These are phyloP conservation scores for Dryobotodes eremita DNA, from an alignment of 2,888 invertebrate species.

Conservation along the genomic window DNA sequence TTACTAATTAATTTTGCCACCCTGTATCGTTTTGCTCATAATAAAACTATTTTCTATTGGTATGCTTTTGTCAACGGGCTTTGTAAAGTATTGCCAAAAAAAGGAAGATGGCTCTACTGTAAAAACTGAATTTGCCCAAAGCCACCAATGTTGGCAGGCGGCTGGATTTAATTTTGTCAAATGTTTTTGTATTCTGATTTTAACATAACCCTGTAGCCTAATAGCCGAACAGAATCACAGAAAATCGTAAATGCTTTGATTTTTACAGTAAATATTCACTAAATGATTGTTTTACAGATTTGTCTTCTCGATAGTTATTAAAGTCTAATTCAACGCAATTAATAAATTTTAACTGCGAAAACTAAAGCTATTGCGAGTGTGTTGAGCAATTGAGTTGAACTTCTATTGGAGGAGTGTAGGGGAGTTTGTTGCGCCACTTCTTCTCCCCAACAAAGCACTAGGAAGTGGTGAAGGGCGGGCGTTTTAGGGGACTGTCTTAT, in stretches of 20 bases:
- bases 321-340: neutral
- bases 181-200: neutral
- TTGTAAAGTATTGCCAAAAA: constrained; percentile 5
- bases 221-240: neutral
- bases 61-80: neutral
- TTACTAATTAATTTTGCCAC: too few relatives aligned
- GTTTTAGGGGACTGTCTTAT: too few relatives aligned
- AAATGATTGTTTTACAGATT: neutral
- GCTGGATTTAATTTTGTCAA: neutral
- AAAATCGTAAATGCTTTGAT: constrained; percentile 17
- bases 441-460: too few relatives aligned
- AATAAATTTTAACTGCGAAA: neutral
- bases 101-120: neutral
- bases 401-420: neutral
- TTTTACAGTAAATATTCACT: neutral
- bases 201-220: neutral
- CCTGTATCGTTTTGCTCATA: constrained; percentile 17
- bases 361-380: constrained; percentile 26
- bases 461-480: too few relatives aligned
- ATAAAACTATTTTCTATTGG: neutral
- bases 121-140: neutral
- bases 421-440: too few relatives aligned
- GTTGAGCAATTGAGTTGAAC: neutral
- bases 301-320: neutral
- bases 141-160: neutral